phyloP scores from a whole-genome alignment of 2,888 invertebrate genomes.

The Congeria kusceri region DNA sequence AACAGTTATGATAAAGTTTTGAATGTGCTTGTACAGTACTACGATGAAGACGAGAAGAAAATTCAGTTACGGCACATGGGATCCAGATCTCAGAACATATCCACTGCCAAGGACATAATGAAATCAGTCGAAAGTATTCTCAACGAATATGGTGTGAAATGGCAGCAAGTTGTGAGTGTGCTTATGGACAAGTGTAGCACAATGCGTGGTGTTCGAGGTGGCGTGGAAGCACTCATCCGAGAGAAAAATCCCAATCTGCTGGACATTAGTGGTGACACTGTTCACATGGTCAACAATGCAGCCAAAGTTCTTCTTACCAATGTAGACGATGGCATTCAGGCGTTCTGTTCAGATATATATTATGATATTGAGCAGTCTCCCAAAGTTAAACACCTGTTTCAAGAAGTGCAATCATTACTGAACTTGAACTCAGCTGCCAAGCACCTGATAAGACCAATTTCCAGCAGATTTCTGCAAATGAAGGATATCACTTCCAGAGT shows the following conservation, averaged over 20 bases:
- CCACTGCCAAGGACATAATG: slow-evolving; percentile 32
- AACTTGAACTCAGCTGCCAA: slow-evolving; percentile 17
- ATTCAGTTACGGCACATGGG: slow-evolving; percentile 30
- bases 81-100: slow-evolving; percentile 20
- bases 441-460: slow-evolving; percentile 29
- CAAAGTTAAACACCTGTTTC: slow-evolving; percentile 24
- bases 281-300: slow-evolving; percentile 47
- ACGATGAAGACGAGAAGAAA: slow-evolving; percentile 9
- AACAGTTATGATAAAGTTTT: slow-evolving; percentile 41
- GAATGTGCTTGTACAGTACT: slow-evolving; percentile 32
- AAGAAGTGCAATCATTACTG: slow-evolving; percentile 8
- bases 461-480: slow-evolving; percentile 42
- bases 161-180: slow-evolving; percentile 10
- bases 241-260: slow-evolving; percentile 33
- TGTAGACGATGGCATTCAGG: slow-evolving; percentile 17
- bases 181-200: slow-evolving; percentile 31
- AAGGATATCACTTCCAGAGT: slow-evolving; percentile 20
- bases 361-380: slow-evolving; percentile 46
- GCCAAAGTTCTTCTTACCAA: slow-evolving; percentile 24
- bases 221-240: slow-evolving; percentile 17
- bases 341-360: slow-evolving; percentile 29
- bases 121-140: slow-evolving; percentile 29
- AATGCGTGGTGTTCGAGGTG: slow-evolving; percentile 10
- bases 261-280: slow-evolving; percentile 47
- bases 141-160: slow-evolving; percentile 35